Evolutionary conservation across 2,113 vertebrate genomes (phyloP).

Genomic region (Semnornis frantzii): DNA sequence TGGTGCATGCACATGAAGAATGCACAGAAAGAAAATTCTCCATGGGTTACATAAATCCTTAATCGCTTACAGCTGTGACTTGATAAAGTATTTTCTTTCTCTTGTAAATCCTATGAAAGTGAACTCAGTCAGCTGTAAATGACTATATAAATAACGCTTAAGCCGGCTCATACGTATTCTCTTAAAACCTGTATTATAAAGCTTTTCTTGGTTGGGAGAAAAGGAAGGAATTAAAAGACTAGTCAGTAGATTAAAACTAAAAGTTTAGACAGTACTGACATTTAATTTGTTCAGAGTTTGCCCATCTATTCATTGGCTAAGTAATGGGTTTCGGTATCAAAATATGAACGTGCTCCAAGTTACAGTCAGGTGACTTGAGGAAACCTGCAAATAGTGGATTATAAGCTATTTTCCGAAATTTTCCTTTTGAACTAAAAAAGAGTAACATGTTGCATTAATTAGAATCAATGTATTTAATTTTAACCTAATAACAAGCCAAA

Average conservation of each 20-base stretch:
- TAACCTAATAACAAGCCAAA: not conserved
- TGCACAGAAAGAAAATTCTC: constrained; percentile 27
- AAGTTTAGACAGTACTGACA: constrained; percentile 12
- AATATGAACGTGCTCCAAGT: not conserved
- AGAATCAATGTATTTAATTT: not conserved
- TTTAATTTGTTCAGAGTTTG: not conserved
- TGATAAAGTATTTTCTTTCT: constrained; percentile 19
- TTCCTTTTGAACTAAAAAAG: not conserved
- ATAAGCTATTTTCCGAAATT: not conserved
- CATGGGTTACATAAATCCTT: constrained; percentile 24
- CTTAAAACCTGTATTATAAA: constrained; percentile 26
- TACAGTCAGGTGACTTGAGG: not conserved
- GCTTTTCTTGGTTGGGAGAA: not conserved
- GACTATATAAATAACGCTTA: constrained; percentile 37
- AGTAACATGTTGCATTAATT: not conserved
- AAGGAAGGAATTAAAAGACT: constrained; percentile 15
- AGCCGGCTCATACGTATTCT: not conserved
- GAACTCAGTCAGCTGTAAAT: constrained; percentile 28
- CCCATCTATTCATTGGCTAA: not conserved
- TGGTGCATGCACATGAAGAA: not conserved
- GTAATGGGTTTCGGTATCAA: not conserved
- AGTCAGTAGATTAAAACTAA: constrained; percentile 39
- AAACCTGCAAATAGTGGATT: not conserved
- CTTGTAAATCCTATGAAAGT: constrained; percentile 34
- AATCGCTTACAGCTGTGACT: constrained; percentile 3